Conservation (phyloP, 2,797 vertebrate genomes). For the Paramormyrops hopkinsi region DNA sequence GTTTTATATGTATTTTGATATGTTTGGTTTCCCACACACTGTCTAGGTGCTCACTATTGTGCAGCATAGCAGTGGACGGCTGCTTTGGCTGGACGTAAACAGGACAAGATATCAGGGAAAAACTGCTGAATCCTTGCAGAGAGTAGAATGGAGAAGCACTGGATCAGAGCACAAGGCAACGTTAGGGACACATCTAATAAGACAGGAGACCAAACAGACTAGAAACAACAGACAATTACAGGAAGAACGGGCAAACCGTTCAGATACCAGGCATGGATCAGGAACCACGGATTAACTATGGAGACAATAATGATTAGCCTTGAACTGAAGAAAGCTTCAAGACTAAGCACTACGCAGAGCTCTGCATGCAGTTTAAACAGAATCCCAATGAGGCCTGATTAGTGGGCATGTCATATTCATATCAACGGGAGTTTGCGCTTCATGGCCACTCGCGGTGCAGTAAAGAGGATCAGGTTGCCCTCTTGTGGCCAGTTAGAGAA, state of each 20-base stretch:
- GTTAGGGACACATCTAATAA: background rate
- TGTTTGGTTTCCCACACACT: background rate
- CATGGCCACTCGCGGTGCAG: background rate
- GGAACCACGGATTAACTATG: background rate
- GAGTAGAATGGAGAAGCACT: background rate
- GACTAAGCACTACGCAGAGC: background rate
- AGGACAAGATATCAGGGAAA: background rate
- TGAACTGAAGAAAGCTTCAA: background rate
- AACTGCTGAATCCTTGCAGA: background rate
- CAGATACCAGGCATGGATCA: background rate
- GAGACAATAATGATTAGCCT: background rate
- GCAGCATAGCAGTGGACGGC: background rate
- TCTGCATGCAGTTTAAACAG: background rate
- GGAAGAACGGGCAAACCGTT: background rate
- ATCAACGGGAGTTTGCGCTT: background rate
- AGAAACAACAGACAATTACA: background rate
- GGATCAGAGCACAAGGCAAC: background rate
- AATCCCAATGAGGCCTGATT: background rate
- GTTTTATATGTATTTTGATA: background rate
- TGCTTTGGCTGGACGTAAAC: background rate
- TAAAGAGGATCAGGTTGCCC: background rate
- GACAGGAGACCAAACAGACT: background rate
- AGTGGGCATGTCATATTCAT: background rate
- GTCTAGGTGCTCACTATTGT: background rate
- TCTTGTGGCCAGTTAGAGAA: background rate